Conservation (phyloP, 2,113 vertebrate genomes). For the Phylloscopus whistleri region DNA sequence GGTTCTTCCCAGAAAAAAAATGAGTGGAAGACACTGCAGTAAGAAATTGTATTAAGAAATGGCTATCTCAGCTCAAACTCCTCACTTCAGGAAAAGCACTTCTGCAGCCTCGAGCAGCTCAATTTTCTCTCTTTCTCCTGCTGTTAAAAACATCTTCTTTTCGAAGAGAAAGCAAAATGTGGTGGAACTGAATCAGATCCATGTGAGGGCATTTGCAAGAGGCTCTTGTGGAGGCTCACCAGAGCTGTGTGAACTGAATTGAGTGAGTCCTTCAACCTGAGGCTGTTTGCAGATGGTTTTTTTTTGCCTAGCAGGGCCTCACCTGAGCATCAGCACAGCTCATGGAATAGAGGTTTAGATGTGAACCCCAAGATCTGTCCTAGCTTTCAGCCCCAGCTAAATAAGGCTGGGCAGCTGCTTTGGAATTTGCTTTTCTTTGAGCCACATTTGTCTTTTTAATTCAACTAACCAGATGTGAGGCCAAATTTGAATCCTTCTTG, state of each 20-base stretch:
- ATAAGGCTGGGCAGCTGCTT: background rate
- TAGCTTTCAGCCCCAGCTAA: background rate
- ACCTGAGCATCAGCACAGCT: background rate
- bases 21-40: background rate
- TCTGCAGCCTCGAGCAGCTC: background rate
- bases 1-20: background rate
- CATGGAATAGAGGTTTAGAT: background rate
- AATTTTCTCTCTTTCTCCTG: background rate
- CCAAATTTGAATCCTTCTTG: background rate
- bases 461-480: background rate
- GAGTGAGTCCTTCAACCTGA: background rate
- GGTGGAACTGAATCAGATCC: background rate
- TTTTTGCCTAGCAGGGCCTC: background rate
- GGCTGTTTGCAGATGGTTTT: background rate
- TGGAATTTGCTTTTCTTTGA: background rate
- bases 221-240: background rate
- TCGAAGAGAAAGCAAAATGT: background rate
- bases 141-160: background rate
- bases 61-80: background rate
- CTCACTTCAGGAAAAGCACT: background rate
- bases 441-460: background rate
- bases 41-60: background rate
- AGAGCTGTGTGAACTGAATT: background rate
- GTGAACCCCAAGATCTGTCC: background rate
- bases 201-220: background rate